Conservation (phyloP, 2,113 vertebrate species). For the Clarias gariepinus region DNA sequence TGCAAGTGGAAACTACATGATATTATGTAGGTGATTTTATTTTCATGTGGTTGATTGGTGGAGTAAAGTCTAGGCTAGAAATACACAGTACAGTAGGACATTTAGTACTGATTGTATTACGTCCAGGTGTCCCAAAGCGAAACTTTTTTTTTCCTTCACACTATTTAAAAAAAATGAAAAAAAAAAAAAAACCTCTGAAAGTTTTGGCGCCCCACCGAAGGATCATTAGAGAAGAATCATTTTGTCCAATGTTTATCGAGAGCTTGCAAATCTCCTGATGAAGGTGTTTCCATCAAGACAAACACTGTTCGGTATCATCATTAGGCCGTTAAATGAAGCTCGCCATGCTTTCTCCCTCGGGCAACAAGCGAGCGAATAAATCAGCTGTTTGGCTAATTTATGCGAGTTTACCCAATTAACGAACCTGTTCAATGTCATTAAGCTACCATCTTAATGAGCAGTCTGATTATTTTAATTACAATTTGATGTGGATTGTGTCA, state of each 20-base stretch:
- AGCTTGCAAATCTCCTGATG: not conserved
- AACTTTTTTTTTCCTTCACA: not conserved
- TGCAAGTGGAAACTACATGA: no score
- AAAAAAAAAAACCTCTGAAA: not conserved
- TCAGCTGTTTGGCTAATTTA: constrained; percentile 46
- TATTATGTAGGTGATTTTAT: no score
- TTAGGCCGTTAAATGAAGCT: constrained; percentile 29
- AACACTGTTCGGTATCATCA: constrained; percentile 15
- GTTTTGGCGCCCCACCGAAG: not conserved
- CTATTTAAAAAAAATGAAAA: not conserved
- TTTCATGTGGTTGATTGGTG: no score
- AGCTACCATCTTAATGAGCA: constrained; percentile 86
- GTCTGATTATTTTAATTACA: constrained; percentile 91
- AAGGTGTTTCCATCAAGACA: constrained; percentile 21
- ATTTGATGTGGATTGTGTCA: constrained; percentile 87
- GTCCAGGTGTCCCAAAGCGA: not conserved
- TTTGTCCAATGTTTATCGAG: not conserved
- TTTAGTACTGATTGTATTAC: not conserved
- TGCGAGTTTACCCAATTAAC: constrained; percentile 41
- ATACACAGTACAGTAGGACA: not conserved
- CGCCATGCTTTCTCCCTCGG: constrained; percentile 18
- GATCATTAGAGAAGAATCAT: constrained; percentile 7
- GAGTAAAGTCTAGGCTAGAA: not conserved
- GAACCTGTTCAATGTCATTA: constrained; percentile 71
- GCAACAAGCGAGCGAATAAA: constrained; percentile 41